Percentiles rank a stretch among this genome's conserved stretches.
Evolutionary conservation across 2,888 invertebrate species (phyloP).

Genomic region (Smittia aterrima): DNA sequence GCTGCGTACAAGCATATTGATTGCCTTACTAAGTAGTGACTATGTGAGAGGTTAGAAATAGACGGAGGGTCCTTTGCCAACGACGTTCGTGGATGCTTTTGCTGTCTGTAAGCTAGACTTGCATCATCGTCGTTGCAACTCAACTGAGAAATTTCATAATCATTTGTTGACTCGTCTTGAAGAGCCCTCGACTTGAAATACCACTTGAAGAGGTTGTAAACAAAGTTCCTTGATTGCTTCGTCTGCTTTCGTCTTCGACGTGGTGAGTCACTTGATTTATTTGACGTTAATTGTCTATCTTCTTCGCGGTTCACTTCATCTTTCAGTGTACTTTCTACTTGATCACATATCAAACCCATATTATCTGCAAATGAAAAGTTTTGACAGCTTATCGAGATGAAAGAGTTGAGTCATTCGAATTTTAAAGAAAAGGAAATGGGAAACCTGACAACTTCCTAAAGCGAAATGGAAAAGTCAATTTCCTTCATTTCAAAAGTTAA

Average conservation of each 20-base stretch:
- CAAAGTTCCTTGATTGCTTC: neutral
- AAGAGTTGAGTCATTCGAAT: neutral
- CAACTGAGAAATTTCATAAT: neutral
- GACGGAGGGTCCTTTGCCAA: neutral
- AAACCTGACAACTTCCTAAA: too few relatives aligned
- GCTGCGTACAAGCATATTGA: slow-evolving; percentile 52
- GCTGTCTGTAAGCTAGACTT: slow-evolving; percentile 22
- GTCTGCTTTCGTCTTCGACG: neutral
- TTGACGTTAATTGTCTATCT: neutral
- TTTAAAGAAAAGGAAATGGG: neutral
- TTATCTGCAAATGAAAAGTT: slow-evolving; percentile 33
- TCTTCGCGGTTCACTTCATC: slow-evolving; percentile 20
- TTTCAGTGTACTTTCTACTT: slow-evolving; percentile 6
- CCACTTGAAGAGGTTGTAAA: neutral
- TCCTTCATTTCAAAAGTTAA: too few relatives aligned
- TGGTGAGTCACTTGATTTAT: neutral
- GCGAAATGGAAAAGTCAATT: too few relatives aligned
- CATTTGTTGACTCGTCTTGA: neutral
- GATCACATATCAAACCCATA: slow-evolving; percentile 33
- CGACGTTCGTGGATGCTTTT: slow-evolving; percentile 4
- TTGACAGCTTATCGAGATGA: neutral
- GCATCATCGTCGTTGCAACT: neutral
- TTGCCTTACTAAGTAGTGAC: slow-evolving; percentile 43
- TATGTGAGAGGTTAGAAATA: slow-evolving; percentile 25
- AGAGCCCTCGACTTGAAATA: slow-evolving; percentile 3